phyloP scores from a whole-genome alignment of 2,888 invertebrate genomes.

The Leptura quadrifasciata region DNA sequence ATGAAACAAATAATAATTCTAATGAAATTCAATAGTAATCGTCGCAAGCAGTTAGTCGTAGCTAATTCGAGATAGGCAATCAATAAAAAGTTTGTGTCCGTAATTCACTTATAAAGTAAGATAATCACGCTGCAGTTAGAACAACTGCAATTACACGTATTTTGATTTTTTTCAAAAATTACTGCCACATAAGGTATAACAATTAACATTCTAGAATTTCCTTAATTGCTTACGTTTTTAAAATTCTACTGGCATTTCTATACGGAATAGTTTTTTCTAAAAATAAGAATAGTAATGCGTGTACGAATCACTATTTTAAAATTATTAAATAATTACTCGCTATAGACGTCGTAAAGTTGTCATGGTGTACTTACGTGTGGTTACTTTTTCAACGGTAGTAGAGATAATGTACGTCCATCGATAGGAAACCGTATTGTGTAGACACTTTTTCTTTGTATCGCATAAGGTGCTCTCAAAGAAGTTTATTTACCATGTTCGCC shows the following conservation, averaged over 20 bases:
- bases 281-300: slow-evolving; percentile 51
- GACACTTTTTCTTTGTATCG: slow-evolving; percentile 10
- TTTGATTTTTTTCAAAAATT: slow-evolving; percentile 57
- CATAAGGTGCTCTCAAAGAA: slow-evolving; percentile 43
- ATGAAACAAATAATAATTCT: not conserved
- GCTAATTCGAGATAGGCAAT: slow-evolving; percentile 39
- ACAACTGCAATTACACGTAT: slow-evolving; percentile 57
- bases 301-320: slow-evolving; percentile 51
- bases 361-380: slow-evolving; percentile 15
- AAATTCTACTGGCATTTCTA: slow-evolving; percentile 55
- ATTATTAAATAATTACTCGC: slow-evolving; percentile 52
- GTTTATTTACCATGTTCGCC: slow-evolving; percentile 8
- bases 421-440: slow-evolving; percentile 8
- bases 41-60: slow-evolving; percentile 13
- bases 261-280: slow-evolving; percentile 49
- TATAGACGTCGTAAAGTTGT: slow-evolving; percentile 16
- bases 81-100: slow-evolving; percentile 50
- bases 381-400: slow-evolving; percentile 10
- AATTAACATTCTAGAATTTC: slow-evolving; percentile 61
- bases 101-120: slow-evolving; percentile 55
- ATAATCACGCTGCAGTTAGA: slow-evolving; percentile 53
- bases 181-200: slow-evolving; percentile 56
- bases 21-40: not conserved
- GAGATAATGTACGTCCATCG: slow-evolving; percentile 8
- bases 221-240: slow-evolving; percentile 58